These are phyloP conservation scores for Rhyacophila brunnea DNA, from an alignment of 1,140 invertebrate genomes.

Conservation along the genomic window DNA sequence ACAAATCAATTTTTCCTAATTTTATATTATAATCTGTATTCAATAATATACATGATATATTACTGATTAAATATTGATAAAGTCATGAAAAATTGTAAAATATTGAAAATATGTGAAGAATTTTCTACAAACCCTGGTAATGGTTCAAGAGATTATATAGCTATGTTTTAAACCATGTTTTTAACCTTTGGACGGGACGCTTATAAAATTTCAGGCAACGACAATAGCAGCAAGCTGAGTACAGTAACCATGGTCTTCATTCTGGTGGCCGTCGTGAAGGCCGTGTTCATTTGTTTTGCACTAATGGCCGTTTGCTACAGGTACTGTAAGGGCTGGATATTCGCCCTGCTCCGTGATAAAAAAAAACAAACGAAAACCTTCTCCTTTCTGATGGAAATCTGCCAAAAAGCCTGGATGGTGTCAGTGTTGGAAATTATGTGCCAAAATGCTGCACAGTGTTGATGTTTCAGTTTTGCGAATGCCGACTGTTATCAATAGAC, in stretches of 20 bases:
- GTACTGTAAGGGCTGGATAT: constrained; percentile 61
- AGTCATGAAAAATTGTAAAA: no score
- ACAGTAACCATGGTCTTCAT: constrained; percentile 88
- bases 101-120: no score
- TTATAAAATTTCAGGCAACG: constrained; percentile 60
- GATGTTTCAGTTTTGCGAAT: background rate
- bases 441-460: background rate
- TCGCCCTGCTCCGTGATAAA: background rate
- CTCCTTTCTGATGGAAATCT: background rate
- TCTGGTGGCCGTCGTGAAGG: constrained; percentile 86
- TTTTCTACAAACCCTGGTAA: no score
- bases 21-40: no score
- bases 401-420: constrained; percentile 27
- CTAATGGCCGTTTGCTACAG: constrained; percentile 94
- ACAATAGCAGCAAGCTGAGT: constrained; percentile 76
- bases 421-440: constrained; percentile 15
- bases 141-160: no score
- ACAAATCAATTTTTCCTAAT: no score
- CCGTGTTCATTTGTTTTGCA: constrained; percentile 92
- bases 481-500: background rate
- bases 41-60: no score
- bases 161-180: no score
- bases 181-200: no score
- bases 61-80: no score
- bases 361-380: no score